Percentiles rank a stretch among this genome's conserved stretches.
phyloP scores from a whole-genome alignment of 1,140 invertebrate genomes.

The Camponotus floridanus region DNA sequence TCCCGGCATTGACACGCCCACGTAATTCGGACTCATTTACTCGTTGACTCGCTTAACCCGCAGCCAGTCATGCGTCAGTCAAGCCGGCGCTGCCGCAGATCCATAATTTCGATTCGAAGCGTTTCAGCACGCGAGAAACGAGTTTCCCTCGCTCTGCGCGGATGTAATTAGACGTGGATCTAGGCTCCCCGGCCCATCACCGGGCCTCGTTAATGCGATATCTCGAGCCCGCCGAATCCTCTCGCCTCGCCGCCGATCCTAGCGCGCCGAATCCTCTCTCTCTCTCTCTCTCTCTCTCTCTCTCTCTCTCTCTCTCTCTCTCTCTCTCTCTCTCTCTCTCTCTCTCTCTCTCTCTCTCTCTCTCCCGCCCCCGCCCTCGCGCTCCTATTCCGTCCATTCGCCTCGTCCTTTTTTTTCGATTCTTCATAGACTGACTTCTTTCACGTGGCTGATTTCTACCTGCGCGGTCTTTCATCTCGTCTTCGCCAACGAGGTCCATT shows the following conservation, averaged over 20 bases:
- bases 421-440: slow-evolving; percentile 68
- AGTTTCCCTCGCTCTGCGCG: slow-evolving; percentile 73
- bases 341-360: neutral
- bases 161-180: slow-evolving; percentile 75
- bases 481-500: slow-evolving; percentile 74
- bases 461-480: slow-evolving; percentile 75
- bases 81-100: slow-evolving; percentile 73
- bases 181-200: slow-evolving; percentile 66
- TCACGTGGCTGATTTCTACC: slow-evolving; percentile 59
- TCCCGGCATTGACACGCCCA: slow-evolving; percentile 83
- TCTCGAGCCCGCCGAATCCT: slow-evolving; percentile 30
- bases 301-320: neutral
- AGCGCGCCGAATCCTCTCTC: slow-evolving; percentile 26
- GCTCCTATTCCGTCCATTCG: slow-evolving; percentile 30
- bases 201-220: slow-evolving; percentile 75
- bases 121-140: slow-evolving; percentile 81
- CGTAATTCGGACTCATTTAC: slow-evolving; percentile 85
- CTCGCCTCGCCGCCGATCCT: slow-evolving; percentile 32
- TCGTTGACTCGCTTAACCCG: slow-evolving; percentile 82
- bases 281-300: neutral
- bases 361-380: neutral
- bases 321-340: neutral
- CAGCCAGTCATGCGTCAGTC: slow-evolving; percentile 75
- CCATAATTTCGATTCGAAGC: slow-evolving; percentile 79
- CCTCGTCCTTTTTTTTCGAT: slow-evolving; percentile 25